Base-by-base conservation (phyloP, 1,140 invertebrate genomes). In the Zelostemma sp. region DNA sequence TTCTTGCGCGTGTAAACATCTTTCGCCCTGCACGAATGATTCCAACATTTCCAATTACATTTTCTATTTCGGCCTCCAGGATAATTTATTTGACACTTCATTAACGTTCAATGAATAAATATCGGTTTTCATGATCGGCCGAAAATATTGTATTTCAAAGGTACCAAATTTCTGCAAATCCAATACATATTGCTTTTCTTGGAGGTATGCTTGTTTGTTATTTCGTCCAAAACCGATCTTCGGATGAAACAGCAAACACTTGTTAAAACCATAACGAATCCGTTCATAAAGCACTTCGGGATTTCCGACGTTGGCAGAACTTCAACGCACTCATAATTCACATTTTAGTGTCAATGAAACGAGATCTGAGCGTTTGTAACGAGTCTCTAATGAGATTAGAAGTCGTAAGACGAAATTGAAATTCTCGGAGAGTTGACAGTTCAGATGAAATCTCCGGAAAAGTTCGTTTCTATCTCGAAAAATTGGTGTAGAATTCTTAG, bases 291-390 rank as follows among this genome's bases (percentile, higher is more conserved):
- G 55, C 53, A 21, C 49, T 55, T 58, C 40, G 25, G 19, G 21
- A 50, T 57, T 51, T 57, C 48, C 51, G 15, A 17, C 28, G 54
- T 61, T 68, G 66, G 66, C 66, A 68, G 43, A 59, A 68, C 47
- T 68, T 68, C 66, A 68, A 68, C 50, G 21, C 59, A 55, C 41
- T 63, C 59, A 55, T 68, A 68, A 55, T 68, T 68, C 55, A 68
- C 40, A 59, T 59, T 68, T 68, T 63, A 68, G 54, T 63, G 51
- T 59, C 66, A 55, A 49, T 59, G 57, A 63, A 68, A 68, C 55
- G 33, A 35, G 4, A 57, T 51, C 28, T 38, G 12, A 21, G 31
- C 55, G 28, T 38, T 9, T 28, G 25, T 25, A 60, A 50, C 56
- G 14, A 68, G 45, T 57, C 17, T 28, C 40, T 50, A 49, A 55